These are phyloP conservation scores for Eilema caniola DNA, from an alignment of 2,888 invertebrate species.

Conservation along the genomic window DNA sequence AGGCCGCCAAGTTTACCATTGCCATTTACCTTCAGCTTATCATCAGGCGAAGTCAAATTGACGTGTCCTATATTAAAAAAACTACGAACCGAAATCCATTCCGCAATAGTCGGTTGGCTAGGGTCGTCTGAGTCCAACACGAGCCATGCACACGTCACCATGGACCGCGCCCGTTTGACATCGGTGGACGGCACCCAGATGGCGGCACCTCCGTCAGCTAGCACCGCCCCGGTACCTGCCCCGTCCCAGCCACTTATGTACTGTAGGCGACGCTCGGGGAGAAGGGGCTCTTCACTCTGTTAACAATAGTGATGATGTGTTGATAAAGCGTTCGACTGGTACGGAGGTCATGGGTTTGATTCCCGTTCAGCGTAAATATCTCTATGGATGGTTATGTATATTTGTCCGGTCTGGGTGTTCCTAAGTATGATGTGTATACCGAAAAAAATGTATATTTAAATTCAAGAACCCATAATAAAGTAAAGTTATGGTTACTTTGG, in stretches of 20 bases:
- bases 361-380: too few species aligned
- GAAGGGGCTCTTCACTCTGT: conserved; percentile 93
- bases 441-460: too few species aligned
- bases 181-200: conserved; percentile 98
- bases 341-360: too few species aligned
- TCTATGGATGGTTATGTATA: too few species aligned
- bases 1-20: too few species aligned
- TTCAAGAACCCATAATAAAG: too few species aligned
- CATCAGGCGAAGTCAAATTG: too few species aligned
- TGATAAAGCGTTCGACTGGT: too few species aligned
- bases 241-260: conserved; percentile 95
- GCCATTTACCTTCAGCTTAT: too few species aligned
- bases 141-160: conserved; percentile 96
- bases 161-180: conserved; percentile 93
- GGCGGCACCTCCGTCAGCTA: conserved; percentile 92
- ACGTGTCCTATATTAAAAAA: background rate
- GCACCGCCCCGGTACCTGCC: conserved; percentile 90
- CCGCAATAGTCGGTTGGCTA: conserved; percentile 87
- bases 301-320: background rate
- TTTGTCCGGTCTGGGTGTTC: too few species aligned
- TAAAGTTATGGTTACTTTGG: too few species aligned
- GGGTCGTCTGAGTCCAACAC: conserved; percentile 92
- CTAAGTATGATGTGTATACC: too few species aligned
- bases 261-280: conserved; percentile 91
- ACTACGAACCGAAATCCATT: conserved; percentile 88